These are phyloP conservation scores for Todus mexicanus DNA, from an alignment of 2,797 vertebrate species.

Conservation along the genomic window DNA sequence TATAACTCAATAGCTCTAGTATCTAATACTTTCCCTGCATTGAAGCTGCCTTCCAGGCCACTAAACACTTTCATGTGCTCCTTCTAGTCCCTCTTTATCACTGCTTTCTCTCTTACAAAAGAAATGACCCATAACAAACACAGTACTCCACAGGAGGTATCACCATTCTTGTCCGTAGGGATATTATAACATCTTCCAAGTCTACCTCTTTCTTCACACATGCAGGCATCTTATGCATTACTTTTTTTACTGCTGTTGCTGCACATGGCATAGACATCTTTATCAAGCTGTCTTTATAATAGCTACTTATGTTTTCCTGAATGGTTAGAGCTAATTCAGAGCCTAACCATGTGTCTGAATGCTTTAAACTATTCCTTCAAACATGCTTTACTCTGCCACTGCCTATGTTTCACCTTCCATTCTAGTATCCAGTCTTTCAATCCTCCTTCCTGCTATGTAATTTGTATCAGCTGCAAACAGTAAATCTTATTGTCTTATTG, in stretches of 20 bases:
- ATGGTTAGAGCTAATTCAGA: conserved; percentile 51
- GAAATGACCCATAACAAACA: background rate
- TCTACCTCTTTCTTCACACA: background rate
- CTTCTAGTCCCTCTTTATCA: background rate
- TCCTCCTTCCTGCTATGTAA: background rate
- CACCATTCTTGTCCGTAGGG: background rate
- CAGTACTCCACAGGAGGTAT: background rate
- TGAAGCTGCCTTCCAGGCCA: conserved; percentile 25
- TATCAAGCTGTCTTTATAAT: conserved; percentile 35
- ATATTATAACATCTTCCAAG: background rate
- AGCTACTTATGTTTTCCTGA: conserved; percentile 39
- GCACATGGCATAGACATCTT: conserved; percentile 18
- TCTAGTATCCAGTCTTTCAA: background rate
- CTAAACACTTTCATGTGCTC: background rate
- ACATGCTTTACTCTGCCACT: background rate
- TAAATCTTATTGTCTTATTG: background rate
- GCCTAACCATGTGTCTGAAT: background rate
- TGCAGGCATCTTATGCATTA: background rate
- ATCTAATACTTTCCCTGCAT: fast-evolving
- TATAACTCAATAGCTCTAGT: background rate
- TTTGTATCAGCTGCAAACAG: background rate
- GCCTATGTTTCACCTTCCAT: conserved; percentile 12
- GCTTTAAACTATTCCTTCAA: conserved; percentile 32
- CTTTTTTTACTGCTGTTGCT: background rate
- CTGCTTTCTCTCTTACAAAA: background rate